Evolutionary conservation across 2,113 vertebrate species (phyloP), one percentile per base, ranked within the genome.

Genomic region (Solenodon paradoxus): DNA sequence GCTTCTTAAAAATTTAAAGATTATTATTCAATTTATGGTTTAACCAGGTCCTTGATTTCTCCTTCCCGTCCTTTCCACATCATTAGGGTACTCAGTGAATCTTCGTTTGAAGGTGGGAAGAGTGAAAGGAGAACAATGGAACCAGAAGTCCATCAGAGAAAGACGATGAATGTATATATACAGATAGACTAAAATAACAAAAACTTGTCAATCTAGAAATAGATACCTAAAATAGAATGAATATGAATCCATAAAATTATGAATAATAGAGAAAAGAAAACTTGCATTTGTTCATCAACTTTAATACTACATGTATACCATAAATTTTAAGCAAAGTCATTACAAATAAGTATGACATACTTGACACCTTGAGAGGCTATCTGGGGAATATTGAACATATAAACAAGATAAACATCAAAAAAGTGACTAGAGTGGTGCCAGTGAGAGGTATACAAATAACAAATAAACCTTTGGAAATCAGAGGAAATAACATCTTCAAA

Each of bases 1-100:
- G 55, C 85, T 77, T 77, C 40, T 84, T 83, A 94, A 86, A 90
- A 78, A 94, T 69, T 89, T 86, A 89, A 93, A 63, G 66, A 82
- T 40, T 61, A 82, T 47, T 78, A 74, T 32, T 15, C 30, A 94
- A 28, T 95, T 89, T 97, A 68, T 79, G 26, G 26, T 68, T 88
- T 81, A 93, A 38, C 9, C 12, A 77, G 15, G 24, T 55, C 69
- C n/a, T 45, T 80, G 32, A 83, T 90, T 94, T 79, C 49, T 93
- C 93, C 59, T 68, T 88, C 45, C 5, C 8, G 0, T 24, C 47
- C 35, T 20, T 90, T 89, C 63, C 19, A 92, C 9, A 63, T 35
- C 47, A 82, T 64, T 79, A 71, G 55, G 51, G 10, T 71, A 94
- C 40, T 63, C 32, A 79, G 66, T 64, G 75, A 80, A 75, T 75